A percentile compares a stretch with the other conserved stretches of the same genome.
Evolutionary conservation across 2,888 invertebrate genomes (phyloP).

Genomic region (Drosophila tripunctata): DNA sequence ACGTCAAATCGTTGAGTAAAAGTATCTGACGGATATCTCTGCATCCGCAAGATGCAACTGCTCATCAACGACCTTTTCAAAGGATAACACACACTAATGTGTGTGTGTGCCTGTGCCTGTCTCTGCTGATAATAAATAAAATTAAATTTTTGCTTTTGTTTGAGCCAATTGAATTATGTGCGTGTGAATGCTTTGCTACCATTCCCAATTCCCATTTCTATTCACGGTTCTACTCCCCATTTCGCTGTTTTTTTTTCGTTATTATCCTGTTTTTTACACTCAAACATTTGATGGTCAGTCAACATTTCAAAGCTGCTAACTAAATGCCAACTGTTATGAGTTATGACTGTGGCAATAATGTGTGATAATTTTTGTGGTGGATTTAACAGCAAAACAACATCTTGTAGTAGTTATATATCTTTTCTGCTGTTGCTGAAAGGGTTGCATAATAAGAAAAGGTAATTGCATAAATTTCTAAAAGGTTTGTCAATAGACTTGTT

Average conservation of each 20-base stretch:
- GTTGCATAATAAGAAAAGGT: background rate
- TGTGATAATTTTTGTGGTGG: conserved; percentile 35
- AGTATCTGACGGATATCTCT: conserved; percentile 65
- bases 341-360: conserved; percentile 31
- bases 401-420: background rate
- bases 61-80: conserved; percentile 47
- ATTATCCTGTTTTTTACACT: conserved; percentile 39
- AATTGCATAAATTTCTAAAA: conserved; percentile 36
- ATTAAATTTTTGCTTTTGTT: conserved; percentile 78
- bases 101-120: too few species aligned
- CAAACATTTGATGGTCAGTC: conserved; percentile 39
- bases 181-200: conserved; percentile 75
- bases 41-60: conserved; percentile 49
- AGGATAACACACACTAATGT: conserved; percentile 45
- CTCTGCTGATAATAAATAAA: conserved; percentile 69
- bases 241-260: conserved; percentile 20
- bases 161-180: conserved; percentile 81
- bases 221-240: conserved; percentile 25
- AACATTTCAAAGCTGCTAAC: conserved; percentile 42
- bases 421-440: background rate
- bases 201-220: background rate
- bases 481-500: conserved; percentile 1
- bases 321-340: conserved; percentile 42
- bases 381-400: conserved; percentile 1
- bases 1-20: conserved; percentile 76